These are phyloP conservation scores for Dryadula phaetusa DNA, from an alignment of 2,888 invertebrate genomes.

Conservation along the genomic window DNA sequence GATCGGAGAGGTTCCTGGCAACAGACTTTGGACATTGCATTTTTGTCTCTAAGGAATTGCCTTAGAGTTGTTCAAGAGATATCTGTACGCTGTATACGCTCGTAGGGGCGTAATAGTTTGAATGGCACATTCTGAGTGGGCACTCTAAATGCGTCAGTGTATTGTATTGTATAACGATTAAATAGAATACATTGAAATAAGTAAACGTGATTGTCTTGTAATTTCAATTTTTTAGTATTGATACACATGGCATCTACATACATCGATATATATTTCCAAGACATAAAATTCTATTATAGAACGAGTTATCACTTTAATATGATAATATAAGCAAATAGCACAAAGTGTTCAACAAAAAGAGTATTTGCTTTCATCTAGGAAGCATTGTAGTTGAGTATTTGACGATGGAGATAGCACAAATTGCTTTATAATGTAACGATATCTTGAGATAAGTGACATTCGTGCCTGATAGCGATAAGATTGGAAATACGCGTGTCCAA, in stretches of 20 bases:
- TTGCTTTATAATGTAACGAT: constrained; percentile 42
- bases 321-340: not conserved
- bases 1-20: not conserved
- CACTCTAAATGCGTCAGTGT: constrained; percentile 23
- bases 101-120: not conserved
- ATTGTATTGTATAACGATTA: constrained; percentile 33
- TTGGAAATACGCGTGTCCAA: not conserved
- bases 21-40: not conserved
- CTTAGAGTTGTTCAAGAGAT: not conserved
- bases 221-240: constrained; percentile 12
- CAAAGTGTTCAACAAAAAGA: constrained; percentile 9
- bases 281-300: not conserved
- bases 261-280: not conserved
- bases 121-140: constrained; percentile 17
- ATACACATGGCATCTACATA: too few species aligned
- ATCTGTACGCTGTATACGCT: not conserved
- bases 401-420: constrained; percentile 31
- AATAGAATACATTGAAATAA: constrained; percentile 29
- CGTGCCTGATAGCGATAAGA: constrained; percentile 28
- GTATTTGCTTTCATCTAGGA: constrained; percentile 26
- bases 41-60: not conserved
- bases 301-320: not conserved
- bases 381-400: constrained; percentile 28
- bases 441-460: constrained; percentile 36
- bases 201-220: constrained; percentile 18